Evolutionary conservation across 2,888 invertebrate genomes (phyloP), one percentile per base, ranked within the genome.

Genomic region (Macrophya annulata): DNA sequence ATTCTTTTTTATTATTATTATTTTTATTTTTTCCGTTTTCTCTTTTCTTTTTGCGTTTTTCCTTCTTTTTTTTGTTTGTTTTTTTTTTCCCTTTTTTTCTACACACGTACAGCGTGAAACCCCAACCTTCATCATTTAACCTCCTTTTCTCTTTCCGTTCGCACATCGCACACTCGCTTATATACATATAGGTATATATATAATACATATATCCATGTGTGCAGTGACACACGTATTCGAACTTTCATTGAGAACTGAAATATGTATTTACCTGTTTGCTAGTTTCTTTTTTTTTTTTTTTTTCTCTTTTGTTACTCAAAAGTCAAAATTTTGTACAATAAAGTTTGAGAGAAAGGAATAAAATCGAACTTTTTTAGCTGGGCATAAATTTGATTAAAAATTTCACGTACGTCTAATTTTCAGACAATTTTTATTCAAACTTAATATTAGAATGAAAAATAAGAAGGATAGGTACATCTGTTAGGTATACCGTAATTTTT

Each of bases 111-210:
- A 62, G 59, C 59, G 81, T 17, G 81, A 62, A 81, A 81, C 59
- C 81, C 81, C 81, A 81, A 62, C 81, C 81, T 62, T 62, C 62
- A 15, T 81, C 81, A 62, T 62, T 81, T 62, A 81, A 81, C 81
- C 62, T 59, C 40, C 59, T 59, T 79, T 79, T 81, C 62, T 40
- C 81, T 59, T 62, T 17, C 81, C 55, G 17, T 51, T 43, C 45
- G 21, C 48, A 37, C 25, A 37, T 25, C 55, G 55, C 51, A 77
- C 51, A 77, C 17, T 43, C 15, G 31, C 5, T 43, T 37, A 10
- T 17, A 40, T 43, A n/a, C 31, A 77, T 74, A 37, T 71, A 43
- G 72, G n/a, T 45, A 43, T n/a, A 21, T 8, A 62, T 17, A 62
- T 21, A 21, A 8, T n/a, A n/a, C 62, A 48, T 48, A 68, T 37